Evolutionary conservation across 2,888 invertebrate species (phyloP).

Genomic region (Aromia moschata): DNA sequence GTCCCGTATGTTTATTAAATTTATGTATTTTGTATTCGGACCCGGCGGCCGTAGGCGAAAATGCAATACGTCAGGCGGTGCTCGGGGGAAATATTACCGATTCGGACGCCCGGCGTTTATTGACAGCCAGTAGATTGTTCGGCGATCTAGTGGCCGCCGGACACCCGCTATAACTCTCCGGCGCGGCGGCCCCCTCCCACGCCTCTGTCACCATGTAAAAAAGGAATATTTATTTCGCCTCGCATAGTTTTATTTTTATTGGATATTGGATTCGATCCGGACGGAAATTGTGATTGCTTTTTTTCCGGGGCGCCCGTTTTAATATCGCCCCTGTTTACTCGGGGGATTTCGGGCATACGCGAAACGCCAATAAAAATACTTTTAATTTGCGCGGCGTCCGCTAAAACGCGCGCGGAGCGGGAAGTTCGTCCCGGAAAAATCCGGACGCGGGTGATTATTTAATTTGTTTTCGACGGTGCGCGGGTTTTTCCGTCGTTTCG

Average conservation of each 20-base stretch:
- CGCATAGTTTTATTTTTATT: slow-evolving; percentile 60
- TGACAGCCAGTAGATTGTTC: slow-evolving; percentile 63
- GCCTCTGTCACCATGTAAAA: slow-evolving; percentile 50
- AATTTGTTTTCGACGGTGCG: slow-evolving; percentile 12
- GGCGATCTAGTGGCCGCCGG: slow-evolving; percentile 61
- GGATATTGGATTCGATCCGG: slow-evolving; percentile 58
- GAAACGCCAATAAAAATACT: slow-evolving; percentile 50
- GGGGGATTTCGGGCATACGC: slow-evolving; percentile 51
- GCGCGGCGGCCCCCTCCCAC: slow-evolving; percentile 47
- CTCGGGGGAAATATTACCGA: slow-evolving; percentile 63
- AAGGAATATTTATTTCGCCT: slow-evolving; percentile 59
- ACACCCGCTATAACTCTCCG: slow-evolving; percentile 62
- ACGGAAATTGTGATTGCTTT: slow-evolving; percentile 55
- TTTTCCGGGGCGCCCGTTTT: slow-evolving; percentile 50
- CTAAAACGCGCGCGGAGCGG: slow-evolving; percentile 17
- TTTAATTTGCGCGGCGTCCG: slow-evolving; percentile 47
- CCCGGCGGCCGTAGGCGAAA: slow-evolving; percentile 57
- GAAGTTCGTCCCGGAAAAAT: slow-evolving; percentile 22
- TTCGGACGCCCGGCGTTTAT: slow-evolving; percentile 60
- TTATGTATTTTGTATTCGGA: slow-evolving; percentile 54
- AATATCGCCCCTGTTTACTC: slow-evolving; percentile 55
- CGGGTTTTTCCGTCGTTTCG: background rate
- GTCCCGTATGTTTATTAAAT: slow-evolving; percentile 10
- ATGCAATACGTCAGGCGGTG: slow-evolving; percentile 59
- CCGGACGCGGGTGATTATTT: slow-evolving; percentile 19